Evolutionary conservation across 2,888 invertebrate genomes (phyloP).

Genomic region (Zonitis immaculata): DNA sequence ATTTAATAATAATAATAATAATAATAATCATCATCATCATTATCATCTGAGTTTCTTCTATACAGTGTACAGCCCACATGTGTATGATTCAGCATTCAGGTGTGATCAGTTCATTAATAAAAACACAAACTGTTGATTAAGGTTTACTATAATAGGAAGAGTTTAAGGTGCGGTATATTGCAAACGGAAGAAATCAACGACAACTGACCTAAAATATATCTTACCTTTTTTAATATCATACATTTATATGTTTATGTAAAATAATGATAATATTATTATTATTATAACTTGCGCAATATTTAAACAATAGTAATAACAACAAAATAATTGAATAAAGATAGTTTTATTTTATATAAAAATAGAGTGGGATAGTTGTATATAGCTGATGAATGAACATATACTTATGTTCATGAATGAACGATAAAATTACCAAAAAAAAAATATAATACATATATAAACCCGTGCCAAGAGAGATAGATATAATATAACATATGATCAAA

Average conservation of each 20-base stretch:
- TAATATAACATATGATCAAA: constrained; percentile 37
- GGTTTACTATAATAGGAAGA: constrained; percentile 49
- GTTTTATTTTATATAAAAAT: constrained; percentile 10
- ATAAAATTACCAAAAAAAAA: constrained; percentile 25
- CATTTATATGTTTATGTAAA: constrained; percentile 9
- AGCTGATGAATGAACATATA: constrained; percentile 45
- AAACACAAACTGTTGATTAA: constrained; percentile 47
- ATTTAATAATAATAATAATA: not conserved
- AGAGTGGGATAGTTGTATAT: constrained; percentile 6
- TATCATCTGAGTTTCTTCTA: too few relatives aligned
- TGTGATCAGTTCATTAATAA: constrained; percentile 49
- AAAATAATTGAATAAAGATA: constrained; percentile 2
- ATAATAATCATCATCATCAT: constrained; percentile 1
- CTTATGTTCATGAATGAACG: constrained; percentile 45
- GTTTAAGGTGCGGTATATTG: constrained; percentile 41
- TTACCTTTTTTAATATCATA: not conserved
- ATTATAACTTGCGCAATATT: constrained; percentile 14
- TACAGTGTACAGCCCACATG: constrained; percentile 26
- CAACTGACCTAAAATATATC: constrained; percentile 37
- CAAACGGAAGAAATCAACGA: constrained; percentile 37
- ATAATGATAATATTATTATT: constrained; percentile 4
- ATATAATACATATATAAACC: constrained; percentile 28
- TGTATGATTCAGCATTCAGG: constrained; percentile 44
- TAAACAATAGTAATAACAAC: too few relatives aligned
- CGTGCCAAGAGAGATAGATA: constrained; percentile 29